These are phyloP conservation scores for Iguana delicatissima DNA, from an alignment of 2,797 vertebrate species.

Conservation along the genomic window DNA sequence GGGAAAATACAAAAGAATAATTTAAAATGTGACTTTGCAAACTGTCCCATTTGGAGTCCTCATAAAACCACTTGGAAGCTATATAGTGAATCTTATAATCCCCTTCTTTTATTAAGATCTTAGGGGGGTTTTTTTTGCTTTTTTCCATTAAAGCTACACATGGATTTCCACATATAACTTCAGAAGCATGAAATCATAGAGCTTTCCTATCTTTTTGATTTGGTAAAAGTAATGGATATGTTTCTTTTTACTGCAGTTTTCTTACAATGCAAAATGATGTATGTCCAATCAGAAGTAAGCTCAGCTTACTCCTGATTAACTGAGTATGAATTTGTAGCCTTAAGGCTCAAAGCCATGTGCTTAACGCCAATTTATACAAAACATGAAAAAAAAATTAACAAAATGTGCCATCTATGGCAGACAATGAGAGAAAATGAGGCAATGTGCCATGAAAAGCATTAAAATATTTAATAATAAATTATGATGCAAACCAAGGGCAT, in stretches of 20 bases:
- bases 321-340: too few species aligned
- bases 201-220: conserved; percentile 25
- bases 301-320: too few species aligned
- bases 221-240: conserved; percentile 1
- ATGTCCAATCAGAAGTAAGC: too few species aligned
- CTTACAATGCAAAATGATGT: not conserved
- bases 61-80: conserved; percentile 6
- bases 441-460: not conserved
- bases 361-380: not conserved
- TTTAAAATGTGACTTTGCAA: conserved; percentile 1
- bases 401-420: not conserved
- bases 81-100: not conserved
- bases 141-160: conserved; percentile 3
- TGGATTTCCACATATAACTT: conserved; percentile 24
- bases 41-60: not conserved
- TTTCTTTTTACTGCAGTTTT: conserved; percentile 12
- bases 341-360: not conserved
- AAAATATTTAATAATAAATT: not conserved
- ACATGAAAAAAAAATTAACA: not conserved
- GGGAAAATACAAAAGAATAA: conserved; percentile 4
- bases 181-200: conserved; percentile 27
- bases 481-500: not conserved
- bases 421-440: not conserved
- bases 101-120: not conserved
- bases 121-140: not conserved